A percentile compares a stretch with the other conserved stretches of the same genome.
Evolutionary conservation across 2,888 invertebrate genomes (phyloP).

Genomic region (Drosophila acutilabella): DNA sequence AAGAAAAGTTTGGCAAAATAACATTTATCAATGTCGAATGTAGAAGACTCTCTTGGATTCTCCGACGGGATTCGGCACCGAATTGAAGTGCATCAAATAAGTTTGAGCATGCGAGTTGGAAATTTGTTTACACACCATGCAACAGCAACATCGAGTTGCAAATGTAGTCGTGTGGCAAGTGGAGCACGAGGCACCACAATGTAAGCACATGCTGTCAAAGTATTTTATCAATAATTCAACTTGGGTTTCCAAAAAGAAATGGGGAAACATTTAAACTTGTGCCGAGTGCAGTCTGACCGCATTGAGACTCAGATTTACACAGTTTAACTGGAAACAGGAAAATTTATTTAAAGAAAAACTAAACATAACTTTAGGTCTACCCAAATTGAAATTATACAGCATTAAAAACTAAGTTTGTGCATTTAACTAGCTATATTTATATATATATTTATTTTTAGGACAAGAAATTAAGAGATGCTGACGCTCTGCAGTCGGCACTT

Average conservation of each 20-base stretch:
- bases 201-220: constrained; percentile 48
- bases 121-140: constrained; percentile 55
- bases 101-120: constrained; percentile 64
- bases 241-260: constrained; percentile 34
- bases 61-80: constrained; percentile 26
- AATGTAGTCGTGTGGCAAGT: constrained; percentile 1
- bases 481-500: constrained; percentile 33
- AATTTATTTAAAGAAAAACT: no score
- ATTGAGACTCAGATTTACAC: constrained; percentile 38
- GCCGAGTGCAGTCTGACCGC: constrained; percentile 19
- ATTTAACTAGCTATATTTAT: background rate
- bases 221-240: constrained; percentile 70
- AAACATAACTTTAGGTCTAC: no score
- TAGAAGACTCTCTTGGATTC: constrained; percentile 8
- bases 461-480: constrained; percentile 28
- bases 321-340: background rate
- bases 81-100: constrained; percentile 70
- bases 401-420: no score
- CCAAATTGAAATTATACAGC: no score
- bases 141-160: background rate
- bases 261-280: constrained; percentile 45
- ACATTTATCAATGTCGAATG: constrained; percentile 70
- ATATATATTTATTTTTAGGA: background rate
- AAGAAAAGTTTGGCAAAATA: constrained; percentile 58
- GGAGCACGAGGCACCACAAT: constrained; percentile 3